Conservation (phyloP, 2,113 vertebrate species). For the Anhinga rufa region DNA sequence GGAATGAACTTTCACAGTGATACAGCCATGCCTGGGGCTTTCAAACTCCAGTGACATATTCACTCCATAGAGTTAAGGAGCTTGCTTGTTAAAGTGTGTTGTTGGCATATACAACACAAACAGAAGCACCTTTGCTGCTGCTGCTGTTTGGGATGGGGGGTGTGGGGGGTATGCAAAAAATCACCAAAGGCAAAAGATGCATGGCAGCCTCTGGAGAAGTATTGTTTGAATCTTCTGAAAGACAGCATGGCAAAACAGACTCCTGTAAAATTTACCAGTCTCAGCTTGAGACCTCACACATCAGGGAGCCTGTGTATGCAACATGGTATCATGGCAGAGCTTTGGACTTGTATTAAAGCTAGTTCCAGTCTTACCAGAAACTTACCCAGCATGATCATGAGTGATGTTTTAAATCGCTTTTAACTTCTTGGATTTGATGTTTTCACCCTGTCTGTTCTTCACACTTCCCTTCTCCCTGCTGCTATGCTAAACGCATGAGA, state of each 20-base stretch:
- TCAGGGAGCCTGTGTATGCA: background rate
- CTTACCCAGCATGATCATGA: background rate
- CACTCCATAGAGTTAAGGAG: background rate
- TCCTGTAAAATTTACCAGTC: background rate
- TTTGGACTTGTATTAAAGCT: background rate
- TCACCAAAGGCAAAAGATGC: background rate
- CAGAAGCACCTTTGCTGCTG: background rate
- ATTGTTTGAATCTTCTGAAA: background rate
- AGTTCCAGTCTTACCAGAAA: background rate
- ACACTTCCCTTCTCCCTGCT: background rate
- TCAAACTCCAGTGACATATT: background rate
- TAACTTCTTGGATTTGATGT: conserved; percentile 38
- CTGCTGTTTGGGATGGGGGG: background rate
- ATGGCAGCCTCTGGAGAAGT: background rate
- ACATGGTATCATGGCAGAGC: background rate
- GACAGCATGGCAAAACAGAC: background rate
- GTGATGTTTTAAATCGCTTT: background rate
- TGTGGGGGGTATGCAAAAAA: background rate
- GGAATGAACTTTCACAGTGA: background rate
- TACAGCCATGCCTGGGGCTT: background rate
- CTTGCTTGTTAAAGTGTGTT: background rate
- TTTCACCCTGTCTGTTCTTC: background rate
- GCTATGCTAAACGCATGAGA: background rate
- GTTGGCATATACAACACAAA: background rate
- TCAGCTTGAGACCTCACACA: background rate